Percentiles rank a stretch among this genome's conserved stretches.
Conservation (phyloP, 2,113 vertebrate genomes). For the Monopterus albus region DNA sequence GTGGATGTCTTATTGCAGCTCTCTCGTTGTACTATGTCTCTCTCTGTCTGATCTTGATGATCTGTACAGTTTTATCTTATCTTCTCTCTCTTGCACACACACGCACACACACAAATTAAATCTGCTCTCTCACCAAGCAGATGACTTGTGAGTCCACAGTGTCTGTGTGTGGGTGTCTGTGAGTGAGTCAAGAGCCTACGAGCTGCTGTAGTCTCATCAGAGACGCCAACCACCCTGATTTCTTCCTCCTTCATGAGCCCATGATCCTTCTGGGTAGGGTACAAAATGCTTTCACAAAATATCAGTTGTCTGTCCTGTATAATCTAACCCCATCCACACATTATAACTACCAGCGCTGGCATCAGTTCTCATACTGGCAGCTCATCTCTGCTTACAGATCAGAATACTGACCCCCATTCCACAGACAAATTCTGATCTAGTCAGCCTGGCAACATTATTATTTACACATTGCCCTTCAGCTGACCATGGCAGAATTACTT, state of each 20-base stretch:
- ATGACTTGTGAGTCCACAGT: conserved; percentile 53
- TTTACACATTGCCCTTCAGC: conserved; percentile 60
- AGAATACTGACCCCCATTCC: conserved; percentile 30
- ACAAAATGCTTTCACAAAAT: conserved; percentile 43
- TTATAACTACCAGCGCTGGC: conserved; percentile 40
- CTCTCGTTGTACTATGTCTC: neutral
- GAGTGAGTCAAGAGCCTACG: conserved; percentile 61
- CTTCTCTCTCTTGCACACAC: conserved; percentile 4
- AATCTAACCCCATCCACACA: conserved; percentile 31
- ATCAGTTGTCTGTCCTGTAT: conserved; percentile 46
- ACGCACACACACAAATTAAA: conserved; percentile 18
- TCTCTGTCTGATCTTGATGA: too few relatives aligned
- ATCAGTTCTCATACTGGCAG: conserved; percentile 52
- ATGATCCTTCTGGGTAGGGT: conserved; percentile 58
- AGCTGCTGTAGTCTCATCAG: conserved; percentile 36
- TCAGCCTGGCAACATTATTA: conserved; percentile 48
- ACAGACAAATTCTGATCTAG: conserved; percentile 51
- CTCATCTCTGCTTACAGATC: conserved; percentile 26
- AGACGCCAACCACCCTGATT: conserved; percentile 7
- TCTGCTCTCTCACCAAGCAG: conserved; percentile 50
- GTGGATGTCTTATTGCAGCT: conserved; percentile 25
- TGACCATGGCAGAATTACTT: conserved; percentile 53
- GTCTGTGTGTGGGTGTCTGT: conserved; percentile 53
- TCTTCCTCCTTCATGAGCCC: conserved; percentile 40
- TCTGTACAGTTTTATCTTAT: too few relatives aligned